phyloP scores from a whole-genome alignment of 2,888 invertebrate species.

The Troides aeacus region DNA sequence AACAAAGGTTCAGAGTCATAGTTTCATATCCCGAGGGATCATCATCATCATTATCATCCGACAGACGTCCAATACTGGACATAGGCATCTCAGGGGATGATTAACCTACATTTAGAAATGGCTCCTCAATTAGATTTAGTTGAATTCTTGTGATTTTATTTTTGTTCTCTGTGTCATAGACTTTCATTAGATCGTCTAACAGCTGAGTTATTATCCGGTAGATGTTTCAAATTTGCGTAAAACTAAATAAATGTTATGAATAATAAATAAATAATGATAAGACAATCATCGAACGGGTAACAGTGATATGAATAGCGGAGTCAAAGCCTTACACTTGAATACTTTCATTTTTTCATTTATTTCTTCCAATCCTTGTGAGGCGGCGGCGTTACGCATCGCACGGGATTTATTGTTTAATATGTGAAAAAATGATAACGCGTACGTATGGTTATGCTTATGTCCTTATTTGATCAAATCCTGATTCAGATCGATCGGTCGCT shows the following conservation, averaged over 20 bases:
- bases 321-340: constrained; percentile 9
- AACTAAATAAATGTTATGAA: neutral
- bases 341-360: constrained; percentile 16
- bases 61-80: too few species aligned
- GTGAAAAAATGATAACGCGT: constrained; percentile 31
- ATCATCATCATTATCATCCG: too few species aligned
- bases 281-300: neutral
- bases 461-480: neutral
- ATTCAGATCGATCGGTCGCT: too few species aligned
- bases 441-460: constrained; percentile 12
- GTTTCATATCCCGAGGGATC: too few species aligned
- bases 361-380: constrained; percentile 4
- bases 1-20: too few species aligned
- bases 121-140: too few species aligned
- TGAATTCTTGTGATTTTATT: too few species aligned
- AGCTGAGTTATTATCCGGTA: neutral
- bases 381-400: constrained; percentile 36
- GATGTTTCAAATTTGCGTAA: neutral
- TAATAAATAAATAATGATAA: neutral
- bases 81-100: too few species aligned
- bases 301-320: constrained; percentile 2
- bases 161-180: neutral
- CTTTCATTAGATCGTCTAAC: neutral
- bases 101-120: too few species aligned
- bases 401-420: constrained; percentile 43